Evolutionary conservation across 2,888 invertebrate species (phyloP).

Genomic region (Mamestra brassicae): DNA sequence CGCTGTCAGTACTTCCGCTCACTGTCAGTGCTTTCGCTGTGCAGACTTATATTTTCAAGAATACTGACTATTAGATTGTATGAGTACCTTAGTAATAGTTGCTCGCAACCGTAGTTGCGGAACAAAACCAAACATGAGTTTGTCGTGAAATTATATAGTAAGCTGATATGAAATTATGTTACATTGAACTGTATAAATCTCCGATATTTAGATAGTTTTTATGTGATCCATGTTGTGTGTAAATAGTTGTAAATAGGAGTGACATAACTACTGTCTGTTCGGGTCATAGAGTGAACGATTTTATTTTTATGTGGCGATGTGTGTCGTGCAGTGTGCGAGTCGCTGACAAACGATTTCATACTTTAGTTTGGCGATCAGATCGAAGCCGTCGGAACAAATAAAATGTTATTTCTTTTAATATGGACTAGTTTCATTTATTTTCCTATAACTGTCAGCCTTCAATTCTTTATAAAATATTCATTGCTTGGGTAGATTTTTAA

Average conservation of each 20-base stretch:
- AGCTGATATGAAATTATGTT: constrained; percentile 67
- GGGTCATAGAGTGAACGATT: constrained; percentile 70
- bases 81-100: constrained; percentile 40
- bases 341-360: constrained; percentile 59
- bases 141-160: constrained; percentile 53
- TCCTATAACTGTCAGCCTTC: neutral
- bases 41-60: constrained; percentile 46
- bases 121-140: constrained; percentile 61
- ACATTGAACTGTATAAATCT: constrained; percentile 55
- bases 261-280: constrained; percentile 67
- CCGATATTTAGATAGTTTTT: constrained; percentile 60
- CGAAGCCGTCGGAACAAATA: constrained; percentile 80
- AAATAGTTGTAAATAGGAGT: constrained; percentile 76
- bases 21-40: constrained; percentile 53
- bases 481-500: too few species aligned
- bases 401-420: constrained; percentile 86
- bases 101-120: constrained; percentile 38
- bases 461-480: too few species aligned
- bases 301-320: constrained; percentile 66
- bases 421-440: constrained; percentile 61
- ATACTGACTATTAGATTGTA: constrained; percentile 51
- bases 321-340: constrained; percentile 38
- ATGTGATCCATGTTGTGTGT: constrained; percentile 67
- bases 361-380: constrained; percentile 67
- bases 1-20: constrained; percentile 34